Evolutionary conservation across 2,888 invertebrate genomes (phyloP).

Genomic region (Augochlorella aurata): DNA sequence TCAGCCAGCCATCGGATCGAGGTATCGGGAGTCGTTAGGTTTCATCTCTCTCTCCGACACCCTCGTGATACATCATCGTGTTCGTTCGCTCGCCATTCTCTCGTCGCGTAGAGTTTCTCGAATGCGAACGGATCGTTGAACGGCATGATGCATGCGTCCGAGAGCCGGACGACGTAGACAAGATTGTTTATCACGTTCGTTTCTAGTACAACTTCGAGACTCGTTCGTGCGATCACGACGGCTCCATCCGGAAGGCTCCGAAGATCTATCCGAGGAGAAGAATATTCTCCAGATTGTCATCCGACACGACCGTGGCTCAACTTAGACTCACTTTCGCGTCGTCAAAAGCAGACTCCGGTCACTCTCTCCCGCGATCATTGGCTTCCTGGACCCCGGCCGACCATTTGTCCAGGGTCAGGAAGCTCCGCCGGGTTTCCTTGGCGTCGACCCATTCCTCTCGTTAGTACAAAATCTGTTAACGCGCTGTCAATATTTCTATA

Average conservation of each 20-base stretch:
- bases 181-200: slow-evolving; percentile 16
- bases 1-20: not conserved
- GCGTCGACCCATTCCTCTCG: not conserved
- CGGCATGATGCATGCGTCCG: slow-evolving; percentile 59
- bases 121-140: slow-evolving; percentile 30
- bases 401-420: not conserved
- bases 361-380: not conserved
- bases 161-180: slow-evolving; percentile 43
- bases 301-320: too few species aligned
- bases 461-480: not conserved
- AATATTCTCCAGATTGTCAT: not conserved
- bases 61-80: slow-evolving; percentile 8
- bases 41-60: not conserved
- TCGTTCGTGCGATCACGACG: slow-evolving; percentile 1
- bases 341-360: not conserved
- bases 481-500: not conserved
- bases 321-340: not conserved
- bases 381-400: not conserved
- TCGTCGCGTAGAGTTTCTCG: slow-evolving; percentile 55
- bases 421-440: slow-evolving; percentile 26
- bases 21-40: not conserved
- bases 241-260: not conserved
- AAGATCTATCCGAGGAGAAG: slow-evolving; percentile 1
- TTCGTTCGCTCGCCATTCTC: slow-evolving; percentile 22
- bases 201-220: slow-evolving; percentile 10